phyloP scores from a whole-genome alignment of 2,888 invertebrate species.

The Caenorhabditis plicata region DNA sequence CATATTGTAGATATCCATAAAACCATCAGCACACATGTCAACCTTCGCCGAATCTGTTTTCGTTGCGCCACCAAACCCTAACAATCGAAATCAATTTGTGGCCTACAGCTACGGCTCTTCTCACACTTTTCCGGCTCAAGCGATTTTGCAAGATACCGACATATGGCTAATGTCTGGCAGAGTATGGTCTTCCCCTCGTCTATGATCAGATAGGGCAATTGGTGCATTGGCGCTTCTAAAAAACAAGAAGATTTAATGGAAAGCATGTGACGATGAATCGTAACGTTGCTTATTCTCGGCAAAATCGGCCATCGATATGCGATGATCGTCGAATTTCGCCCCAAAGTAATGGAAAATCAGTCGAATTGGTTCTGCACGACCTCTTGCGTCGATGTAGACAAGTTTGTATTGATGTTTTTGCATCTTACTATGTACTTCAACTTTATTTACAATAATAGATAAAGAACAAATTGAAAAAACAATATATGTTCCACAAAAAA shows the following conservation, averaged over 20 bases:
- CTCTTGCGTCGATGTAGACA: slow-evolving; percentile 18
- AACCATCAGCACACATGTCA: slow-evolving; percentile 34
- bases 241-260: not conserved
- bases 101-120: no score
- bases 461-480: no score
- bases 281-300: slow-evolving; percentile 18
- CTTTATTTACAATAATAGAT: no score
- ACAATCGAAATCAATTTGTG: not conserved
- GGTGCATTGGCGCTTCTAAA: slow-evolving; percentile 32
- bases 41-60: slow-evolving; percentile 34
- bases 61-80: slow-evolving; percentile 35
- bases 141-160: slow-evolving; percentile 33
- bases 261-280: no score
- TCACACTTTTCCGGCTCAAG: slow-evolving; percentile 25
- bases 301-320: slow-evolving; percentile 21
- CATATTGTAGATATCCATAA: slow-evolving; percentile 21
- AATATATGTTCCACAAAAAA: no score
- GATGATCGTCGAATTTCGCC: slow-evolving; percentile 31
- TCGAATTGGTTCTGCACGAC: slow-evolving; percentile 36
- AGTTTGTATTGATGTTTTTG: slow-evolving; percentile 36
- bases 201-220: slow-evolving; percentile 28
- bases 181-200: slow-evolving; percentile 32
- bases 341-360: slow-evolving; percentile 25
- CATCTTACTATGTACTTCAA: no score
- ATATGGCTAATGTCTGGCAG: slow-evolving; percentile 33